Evolutionary conservation across 2,113 vertebrate genomes (phyloP).

Genomic region (Antennarius striatus): DNA sequence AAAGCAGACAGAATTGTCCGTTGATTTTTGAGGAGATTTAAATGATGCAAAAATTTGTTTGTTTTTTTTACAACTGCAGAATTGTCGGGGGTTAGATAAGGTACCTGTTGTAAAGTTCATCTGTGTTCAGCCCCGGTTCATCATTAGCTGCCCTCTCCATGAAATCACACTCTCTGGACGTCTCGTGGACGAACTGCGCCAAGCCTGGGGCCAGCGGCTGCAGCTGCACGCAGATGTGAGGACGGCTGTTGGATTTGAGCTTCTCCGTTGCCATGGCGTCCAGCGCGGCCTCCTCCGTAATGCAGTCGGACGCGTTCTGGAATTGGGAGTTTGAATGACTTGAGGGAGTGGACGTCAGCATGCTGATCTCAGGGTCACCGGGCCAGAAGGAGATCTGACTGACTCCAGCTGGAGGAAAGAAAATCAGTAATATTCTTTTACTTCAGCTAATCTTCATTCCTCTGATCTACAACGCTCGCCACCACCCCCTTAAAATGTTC

Average conservation of each 20-base stretch:
- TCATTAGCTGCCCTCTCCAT: slow-evolving; percentile 81
- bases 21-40: no score
- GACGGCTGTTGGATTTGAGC: slow-evolving; percentile 91
- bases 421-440: not conserved
- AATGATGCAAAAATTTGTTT: no score
- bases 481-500: no score
- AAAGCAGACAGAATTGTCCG: slow-evolving; percentile 60
- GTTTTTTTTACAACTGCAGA: no score
- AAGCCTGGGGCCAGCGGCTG: slow-evolving; percentile 85
- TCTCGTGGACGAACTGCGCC: slow-evolving; percentile 88
- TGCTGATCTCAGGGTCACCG: slow-evolving; percentile 91
- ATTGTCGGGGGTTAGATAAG: no score
- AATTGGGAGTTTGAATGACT: not conserved
- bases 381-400: slow-evolving; percentile 96
- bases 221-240: slow-evolving; percentile 87
- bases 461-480: no score
- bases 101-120: slow-evolving; percentile 82
- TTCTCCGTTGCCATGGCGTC: slow-evolving; percentile 88
- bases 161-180: slow-evolving; percentile 88
- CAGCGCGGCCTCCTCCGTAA: slow-evolving; percentile 83
- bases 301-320: slow-evolving; percentile 1
- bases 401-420: slow-evolving; percentile 85
- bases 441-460: no score
- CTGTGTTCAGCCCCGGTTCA: slow-evolving; percentile 61
- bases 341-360: slow-evolving; percentile 53